phyloP scores from a whole-genome alignment of 2,797 vertebrate species.

The Sebastes reedi region DNA sequence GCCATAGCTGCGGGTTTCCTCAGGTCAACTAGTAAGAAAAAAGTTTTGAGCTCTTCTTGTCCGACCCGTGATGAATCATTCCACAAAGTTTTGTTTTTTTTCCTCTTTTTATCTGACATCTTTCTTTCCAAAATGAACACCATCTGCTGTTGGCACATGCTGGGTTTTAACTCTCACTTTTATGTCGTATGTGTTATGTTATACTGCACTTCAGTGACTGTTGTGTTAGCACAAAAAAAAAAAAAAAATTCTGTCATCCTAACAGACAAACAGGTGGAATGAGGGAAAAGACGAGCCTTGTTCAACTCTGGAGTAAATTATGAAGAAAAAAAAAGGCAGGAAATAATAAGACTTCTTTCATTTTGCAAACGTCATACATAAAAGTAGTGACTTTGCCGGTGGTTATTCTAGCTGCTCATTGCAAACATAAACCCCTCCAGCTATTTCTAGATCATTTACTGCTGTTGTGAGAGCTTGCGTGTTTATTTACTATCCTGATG shows the following conservation, averaged over 20 bases:
- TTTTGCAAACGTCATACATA: not conserved
- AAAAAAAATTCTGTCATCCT: not conserved
- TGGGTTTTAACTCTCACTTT: slow-evolving; percentile 28
- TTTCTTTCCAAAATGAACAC: slow-evolving; percentile 42
- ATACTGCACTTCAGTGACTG: not conserved
- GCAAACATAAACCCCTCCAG: slow-evolving; percentile 42
- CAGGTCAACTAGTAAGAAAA: slow-evolving; percentile 22
- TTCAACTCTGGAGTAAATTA: not conserved
- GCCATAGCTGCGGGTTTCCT: slow-evolving; percentile 2
- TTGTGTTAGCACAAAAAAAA: not conserved
- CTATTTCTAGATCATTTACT: slow-evolving; percentile 66
- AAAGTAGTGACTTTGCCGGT: slow-evolving; percentile 2
- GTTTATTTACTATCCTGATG: slow-evolving; percentile 73
- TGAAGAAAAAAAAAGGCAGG: not conserved
- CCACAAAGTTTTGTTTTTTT: not conserved
- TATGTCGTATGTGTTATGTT: slow-evolving; percentile 5
- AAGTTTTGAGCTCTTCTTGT: slow-evolving; percentile 30
- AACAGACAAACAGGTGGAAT: not conserved
- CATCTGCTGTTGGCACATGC: slow-evolving; percentile 26
- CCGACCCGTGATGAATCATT: slow-evolving; percentile 22
- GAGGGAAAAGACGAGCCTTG: not conserved
- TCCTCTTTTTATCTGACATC: slow-evolving; percentile 4
- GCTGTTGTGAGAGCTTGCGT: slow-evolving; percentile 63
- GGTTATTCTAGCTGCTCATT: slow-evolving; percentile 25
- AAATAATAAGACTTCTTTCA: not conserved